Percentiles rank a stretch among this genome's conserved stretches.
phyloP scores from a whole-genome alignment of 2,113 vertebrate species.

The Nothocercus julius region DNA sequence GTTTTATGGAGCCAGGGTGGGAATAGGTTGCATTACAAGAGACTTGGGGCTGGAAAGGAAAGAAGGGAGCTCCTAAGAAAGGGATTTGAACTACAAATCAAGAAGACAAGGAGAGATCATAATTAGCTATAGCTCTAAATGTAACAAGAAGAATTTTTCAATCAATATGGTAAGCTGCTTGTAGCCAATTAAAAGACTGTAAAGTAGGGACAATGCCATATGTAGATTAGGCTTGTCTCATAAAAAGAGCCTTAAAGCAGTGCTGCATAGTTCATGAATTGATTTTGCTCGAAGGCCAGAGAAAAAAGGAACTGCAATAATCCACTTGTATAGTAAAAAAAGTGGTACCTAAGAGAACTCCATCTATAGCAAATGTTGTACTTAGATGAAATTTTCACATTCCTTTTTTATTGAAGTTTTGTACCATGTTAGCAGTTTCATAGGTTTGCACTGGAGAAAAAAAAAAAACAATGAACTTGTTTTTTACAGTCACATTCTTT shows the following conservation, averaged over 20 bases:
- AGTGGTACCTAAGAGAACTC: not conserved
- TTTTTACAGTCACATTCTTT: not conserved
- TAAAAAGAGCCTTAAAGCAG: slow-evolving; percentile 69
- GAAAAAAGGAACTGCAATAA: slow-evolving; percentile 48
- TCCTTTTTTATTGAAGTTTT: not conserved
- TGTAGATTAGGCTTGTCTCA: slow-evolving; percentile 49
- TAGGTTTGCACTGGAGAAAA: not conserved
- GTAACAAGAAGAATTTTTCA: slow-evolving; percentile 55
- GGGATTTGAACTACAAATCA: slow-evolving; percentile 32
- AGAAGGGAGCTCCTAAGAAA: not conserved
- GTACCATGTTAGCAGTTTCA: not conserved
- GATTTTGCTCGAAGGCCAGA: slow-evolving; percentile 39
- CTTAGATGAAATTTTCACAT: not conserved
- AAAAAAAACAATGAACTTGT: not conserved
- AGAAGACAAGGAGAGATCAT: slow-evolving; percentile 26
- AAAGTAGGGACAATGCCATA: slow-evolving; percentile 43
- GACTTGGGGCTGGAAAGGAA: not conserved
- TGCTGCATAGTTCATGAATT: slow-evolving; percentile 49
- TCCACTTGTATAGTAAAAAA: not conserved
- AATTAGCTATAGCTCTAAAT: slow-evolving; percentile 36
- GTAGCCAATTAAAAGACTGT: slow-evolving; percentile 63
- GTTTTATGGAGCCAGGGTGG: not conserved
- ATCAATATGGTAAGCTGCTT: slow-evolving; percentile 60
- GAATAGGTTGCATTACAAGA: not conserved
- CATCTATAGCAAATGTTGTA: not conserved